Conservation (phyloP, 2,797 vertebrate species). For the Margarornis squamiger region DNA sequence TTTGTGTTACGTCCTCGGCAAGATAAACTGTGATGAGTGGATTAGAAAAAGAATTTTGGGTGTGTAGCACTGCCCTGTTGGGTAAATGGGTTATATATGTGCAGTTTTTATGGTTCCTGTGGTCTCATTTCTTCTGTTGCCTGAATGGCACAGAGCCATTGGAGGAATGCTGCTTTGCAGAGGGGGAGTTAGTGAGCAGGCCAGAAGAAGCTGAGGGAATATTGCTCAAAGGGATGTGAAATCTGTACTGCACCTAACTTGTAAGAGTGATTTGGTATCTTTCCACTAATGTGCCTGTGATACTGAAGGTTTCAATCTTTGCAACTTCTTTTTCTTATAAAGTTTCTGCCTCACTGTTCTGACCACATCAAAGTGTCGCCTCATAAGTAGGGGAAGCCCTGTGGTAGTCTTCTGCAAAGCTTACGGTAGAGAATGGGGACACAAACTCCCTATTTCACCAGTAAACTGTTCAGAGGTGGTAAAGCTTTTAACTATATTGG, state of each 20-base stretch:
- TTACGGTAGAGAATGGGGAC: background rate
- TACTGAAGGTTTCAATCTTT: background rate
- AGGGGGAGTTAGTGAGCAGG: background rate
- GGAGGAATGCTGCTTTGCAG: background rate
- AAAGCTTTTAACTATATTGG: background rate
- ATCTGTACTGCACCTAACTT: background rate
- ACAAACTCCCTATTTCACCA: background rate
- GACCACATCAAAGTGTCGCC: background rate
- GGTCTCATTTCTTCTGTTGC: background rate
- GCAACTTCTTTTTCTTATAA: background rate
- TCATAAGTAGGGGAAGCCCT: background rate
- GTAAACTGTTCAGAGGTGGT: background rate
- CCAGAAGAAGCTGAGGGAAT: background rate
- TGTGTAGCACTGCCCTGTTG: background rate
- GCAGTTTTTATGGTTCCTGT: background rate
- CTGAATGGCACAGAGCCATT: background rate
- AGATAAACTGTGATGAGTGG: background rate
- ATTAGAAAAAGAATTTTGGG: background rate
- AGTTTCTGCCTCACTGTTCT: background rate
- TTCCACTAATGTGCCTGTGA: background rate
- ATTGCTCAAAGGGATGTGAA: background rate
- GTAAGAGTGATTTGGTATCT: background rate
- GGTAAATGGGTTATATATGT: background rate
- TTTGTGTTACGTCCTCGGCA: background rate
- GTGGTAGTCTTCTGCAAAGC: background rate